A percentile compares a stretch with the other conserved stretches of the same genome.
These are phyloP conservation scores for Meteorus cinctellus DNA, from an alignment of 2,888 invertebrate genomes.

Conservation along the genomic window DNA sequence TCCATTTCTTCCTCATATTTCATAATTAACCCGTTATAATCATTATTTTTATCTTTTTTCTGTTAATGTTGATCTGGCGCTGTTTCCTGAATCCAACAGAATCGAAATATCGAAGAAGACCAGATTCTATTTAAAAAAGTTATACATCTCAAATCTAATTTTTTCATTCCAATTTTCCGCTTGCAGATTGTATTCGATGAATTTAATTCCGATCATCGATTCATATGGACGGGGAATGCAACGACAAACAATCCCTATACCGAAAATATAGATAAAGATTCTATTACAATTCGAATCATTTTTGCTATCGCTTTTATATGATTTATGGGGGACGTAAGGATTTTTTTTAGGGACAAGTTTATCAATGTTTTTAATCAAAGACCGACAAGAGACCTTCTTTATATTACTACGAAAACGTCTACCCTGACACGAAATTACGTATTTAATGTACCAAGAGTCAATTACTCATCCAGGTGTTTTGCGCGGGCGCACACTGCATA, in stretches of 20 bases:
- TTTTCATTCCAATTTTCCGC: not conserved
- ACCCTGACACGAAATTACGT: slow-evolving; percentile 94
- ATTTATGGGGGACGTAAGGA: not conserved
- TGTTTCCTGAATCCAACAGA: slow-evolving; percentile 35
- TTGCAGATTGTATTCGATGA: not conserved
- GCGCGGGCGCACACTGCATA: slow-evolving; percentile 42
- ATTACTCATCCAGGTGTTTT: slow-evolving; percentile 74
- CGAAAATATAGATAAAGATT: slow-evolving; percentile 55
- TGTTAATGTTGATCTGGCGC: slow-evolving; percentile 38
- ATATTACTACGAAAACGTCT: slow-evolving; percentile 74
- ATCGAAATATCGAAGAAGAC: slow-evolving; percentile 4
- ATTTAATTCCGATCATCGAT: slow-evolving; percentile 18
- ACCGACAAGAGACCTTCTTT: slow-evolving; percentile 70
- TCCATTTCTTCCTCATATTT: slow-evolving; percentile 49
- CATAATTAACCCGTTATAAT: slow-evolving; percentile 50
- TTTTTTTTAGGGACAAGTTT: not conserved
- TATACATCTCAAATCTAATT: not conserved
- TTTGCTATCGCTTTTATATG: slow-evolving; percentile 37
- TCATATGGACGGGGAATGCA: slow-evolving; percentile 4
- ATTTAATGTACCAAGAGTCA: slow-evolving; percentile 83
- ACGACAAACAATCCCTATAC: slow-evolving; percentile 30
- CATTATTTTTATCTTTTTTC: slow-evolving; percentile 30
- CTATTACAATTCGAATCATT: slow-evolving; percentile 50
- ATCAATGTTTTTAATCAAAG: slow-evolving; percentile 62
- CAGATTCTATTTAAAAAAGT: not conserved